phyloP scores from a whole-genome alignment of 2,113 vertebrate genomes.

The Oreotrochilus melanogaster region DNA sequence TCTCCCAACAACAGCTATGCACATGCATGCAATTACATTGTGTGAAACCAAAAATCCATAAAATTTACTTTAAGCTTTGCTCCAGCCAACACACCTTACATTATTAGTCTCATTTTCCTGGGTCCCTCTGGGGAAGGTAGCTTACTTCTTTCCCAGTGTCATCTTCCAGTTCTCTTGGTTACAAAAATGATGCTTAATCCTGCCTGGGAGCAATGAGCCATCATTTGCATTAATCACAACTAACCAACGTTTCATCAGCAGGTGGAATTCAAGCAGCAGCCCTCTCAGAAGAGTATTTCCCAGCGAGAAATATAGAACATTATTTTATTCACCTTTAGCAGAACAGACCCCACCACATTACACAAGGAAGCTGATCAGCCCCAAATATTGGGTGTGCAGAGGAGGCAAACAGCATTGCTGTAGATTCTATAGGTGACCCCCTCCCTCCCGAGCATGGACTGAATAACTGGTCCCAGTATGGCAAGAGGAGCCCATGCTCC shows the following conservation, averaged over 20 bases:
- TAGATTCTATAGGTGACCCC: not conserved
- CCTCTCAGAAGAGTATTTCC: not conserved
- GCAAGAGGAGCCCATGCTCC: not conserved
- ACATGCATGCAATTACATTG: not conserved
- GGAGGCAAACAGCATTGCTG: accelerated
- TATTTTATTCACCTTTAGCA: not conserved
- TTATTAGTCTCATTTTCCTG: not conserved
- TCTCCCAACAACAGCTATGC: not conserved
- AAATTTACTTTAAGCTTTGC: not conserved
- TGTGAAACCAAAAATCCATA: not conserved
- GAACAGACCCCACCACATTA: not conserved
- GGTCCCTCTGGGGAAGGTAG: not conserved
- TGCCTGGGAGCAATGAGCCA: not conserved
- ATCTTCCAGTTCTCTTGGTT: not conserved
- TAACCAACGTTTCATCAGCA: not conserved
- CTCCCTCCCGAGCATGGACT: not conserved
- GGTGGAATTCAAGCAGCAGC: not conserved
- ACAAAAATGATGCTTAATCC: not conserved
- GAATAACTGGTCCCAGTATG: not conserved
- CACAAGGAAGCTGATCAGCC: not conserved
- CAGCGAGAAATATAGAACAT: not conserved
- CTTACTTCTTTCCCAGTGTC: not conserved
- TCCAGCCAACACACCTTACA: not conserved
- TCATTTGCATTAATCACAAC: not conserved
- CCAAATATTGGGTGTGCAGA: accelerated